Conservation (phyloP, 2,113 vertebrate species). For the Crocuta crocuta region DNA sequence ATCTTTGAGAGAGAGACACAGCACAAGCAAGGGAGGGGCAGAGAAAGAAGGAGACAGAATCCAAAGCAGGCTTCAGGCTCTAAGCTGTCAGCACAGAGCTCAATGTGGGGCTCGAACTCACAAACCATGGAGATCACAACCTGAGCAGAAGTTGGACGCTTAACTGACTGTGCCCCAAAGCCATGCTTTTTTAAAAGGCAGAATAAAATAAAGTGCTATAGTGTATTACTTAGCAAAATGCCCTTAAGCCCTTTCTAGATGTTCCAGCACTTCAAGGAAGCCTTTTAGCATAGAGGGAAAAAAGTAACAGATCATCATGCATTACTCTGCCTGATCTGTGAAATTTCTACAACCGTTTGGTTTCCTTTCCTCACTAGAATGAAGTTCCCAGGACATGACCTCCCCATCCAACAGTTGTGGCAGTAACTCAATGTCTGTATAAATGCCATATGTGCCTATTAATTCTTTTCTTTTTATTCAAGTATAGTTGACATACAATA, state of each 20-base stretch:
- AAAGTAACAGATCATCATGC: neutral
- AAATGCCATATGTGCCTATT: neutral
- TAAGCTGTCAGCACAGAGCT: too few relatives aligned
- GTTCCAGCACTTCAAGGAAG: neutral
- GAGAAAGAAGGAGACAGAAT: too few relatives aligned
- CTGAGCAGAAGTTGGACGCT: too few relatives aligned
- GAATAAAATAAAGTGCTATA: conserved; percentile 46
- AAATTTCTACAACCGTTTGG: neutral
- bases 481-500: neutral
- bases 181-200: conserved; percentile 11
- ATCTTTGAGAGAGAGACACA: too few relatives aligned
- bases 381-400: neutral
- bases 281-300: neutral
- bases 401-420: neutral
- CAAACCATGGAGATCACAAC: too few relatives aligned
- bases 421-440: neutral
- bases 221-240: conserved; percentile 44
- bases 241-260: conserved; percentile 22
- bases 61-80: too few relatives aligned
- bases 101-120: too few relatives aligned
- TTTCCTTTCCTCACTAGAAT: neutral
- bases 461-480: neutral
- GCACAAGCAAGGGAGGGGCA: too few relatives aligned
- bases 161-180: neutral
- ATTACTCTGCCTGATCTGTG: neutral